A percentile compares a stretch with the other conserved stretches of the same genome.
phyloP scores from a whole-genome alignment of 1,140 invertebrate genomes.

The Leptopilina boulardi region DNA sequence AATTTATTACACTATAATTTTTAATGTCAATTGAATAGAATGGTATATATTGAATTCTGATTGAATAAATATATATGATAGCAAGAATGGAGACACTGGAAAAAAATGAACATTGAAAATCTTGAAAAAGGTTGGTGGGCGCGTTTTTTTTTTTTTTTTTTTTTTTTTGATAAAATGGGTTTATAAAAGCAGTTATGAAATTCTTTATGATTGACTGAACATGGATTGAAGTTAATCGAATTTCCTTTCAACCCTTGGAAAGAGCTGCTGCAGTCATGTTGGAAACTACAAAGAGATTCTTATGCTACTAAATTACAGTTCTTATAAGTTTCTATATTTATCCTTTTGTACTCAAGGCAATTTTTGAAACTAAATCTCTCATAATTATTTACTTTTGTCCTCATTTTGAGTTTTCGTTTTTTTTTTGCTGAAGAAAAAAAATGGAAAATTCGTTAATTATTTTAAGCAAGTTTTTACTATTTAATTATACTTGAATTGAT shows the following conservation, averaged over 20 bases:
- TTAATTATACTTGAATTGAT: neutral
- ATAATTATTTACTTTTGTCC: neutral
- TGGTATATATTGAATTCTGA: neutral
- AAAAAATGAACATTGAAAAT: neutral
- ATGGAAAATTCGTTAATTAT: neutral
- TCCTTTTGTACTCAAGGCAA: neutral
- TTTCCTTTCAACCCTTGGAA: constrained; percentile 19
- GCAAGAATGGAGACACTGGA: neutral
- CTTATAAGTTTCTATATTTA: neutral
- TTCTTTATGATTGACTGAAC: constrained; percentile 15
- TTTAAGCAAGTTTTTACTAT: neutral
- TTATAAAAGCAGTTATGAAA: constrained; percentile 20
- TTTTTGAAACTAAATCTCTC: neutral
- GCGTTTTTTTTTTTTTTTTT: no score
- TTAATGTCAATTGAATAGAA: no score
- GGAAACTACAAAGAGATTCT: constrained; percentile 7
- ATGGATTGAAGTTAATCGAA: constrained; percentile 28
- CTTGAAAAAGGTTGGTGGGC: neutral
- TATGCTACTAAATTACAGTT: neutral
- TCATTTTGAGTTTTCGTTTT: neutral
- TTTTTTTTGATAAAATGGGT: constrained; percentile 1
- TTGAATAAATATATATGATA: neutral
- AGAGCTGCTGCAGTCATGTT: neutral
- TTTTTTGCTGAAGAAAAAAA: neutral
- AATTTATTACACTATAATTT: no score